Evolutionary conservation across 2,113 vertebrate genomes (phyloP).

Genomic region (Dasyprocta punctata): DNA sequence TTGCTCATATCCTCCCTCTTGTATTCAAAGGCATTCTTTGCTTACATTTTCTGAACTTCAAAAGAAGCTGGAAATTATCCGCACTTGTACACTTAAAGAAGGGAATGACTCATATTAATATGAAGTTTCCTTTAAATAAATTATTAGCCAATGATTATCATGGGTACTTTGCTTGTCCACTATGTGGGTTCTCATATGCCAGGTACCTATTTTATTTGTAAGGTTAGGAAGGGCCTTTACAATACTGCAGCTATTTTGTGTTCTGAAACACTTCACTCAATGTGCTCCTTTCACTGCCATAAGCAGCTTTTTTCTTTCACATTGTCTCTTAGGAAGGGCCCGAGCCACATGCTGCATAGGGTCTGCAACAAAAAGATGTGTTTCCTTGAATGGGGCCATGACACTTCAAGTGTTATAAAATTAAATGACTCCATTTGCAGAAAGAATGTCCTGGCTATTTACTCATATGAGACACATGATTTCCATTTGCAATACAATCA

Average conservation of each 20-base stretch:
- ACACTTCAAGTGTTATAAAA: constrained; percentile 18
- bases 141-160: not conserved
- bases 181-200: not conserved
- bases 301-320: constrained; percentile 6
- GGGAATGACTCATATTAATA: not conserved
- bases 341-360: not conserved
- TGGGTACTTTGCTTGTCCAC: not conserved
- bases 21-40: not conserved
- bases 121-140: not conserved
- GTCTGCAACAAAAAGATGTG: not conserved
- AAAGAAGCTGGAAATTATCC: not conserved
- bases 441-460: constrained; percentile 2
- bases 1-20: not conserved
- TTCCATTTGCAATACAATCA: not conserved
- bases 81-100: not conserved
- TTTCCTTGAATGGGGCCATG: not conserved
- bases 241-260: not conserved
- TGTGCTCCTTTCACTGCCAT: not conserved
- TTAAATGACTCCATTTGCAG: constrained; percentile 24
- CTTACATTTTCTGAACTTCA: not conserved
- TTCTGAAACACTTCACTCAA: not conserved
- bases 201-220: not conserved
- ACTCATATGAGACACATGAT: not conserved
- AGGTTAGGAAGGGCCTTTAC: not conserved
- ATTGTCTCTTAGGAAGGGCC: not conserved